Evolutionary conservation across 1,140 invertebrate species (phyloP).

Genomic region (Cydia pomonella): DNA sequence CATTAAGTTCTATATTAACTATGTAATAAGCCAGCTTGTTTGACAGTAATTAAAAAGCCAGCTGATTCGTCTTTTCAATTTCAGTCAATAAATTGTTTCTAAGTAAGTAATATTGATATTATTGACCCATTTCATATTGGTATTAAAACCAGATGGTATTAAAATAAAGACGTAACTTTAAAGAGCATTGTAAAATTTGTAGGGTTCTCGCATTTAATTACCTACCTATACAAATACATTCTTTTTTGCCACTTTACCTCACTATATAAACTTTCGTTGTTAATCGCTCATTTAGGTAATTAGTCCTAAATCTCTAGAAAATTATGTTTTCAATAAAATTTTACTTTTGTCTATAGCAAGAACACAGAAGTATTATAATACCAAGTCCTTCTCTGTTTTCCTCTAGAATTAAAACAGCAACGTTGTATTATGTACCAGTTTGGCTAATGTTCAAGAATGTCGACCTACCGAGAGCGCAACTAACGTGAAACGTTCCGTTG

Average conservation of each 20-base stretch:
- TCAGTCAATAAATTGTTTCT: constrained; percentile 1
- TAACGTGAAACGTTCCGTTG: not conserved
- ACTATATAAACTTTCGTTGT: not conserved
- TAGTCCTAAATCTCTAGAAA: not conserved
- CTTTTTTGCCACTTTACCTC: not conserved
- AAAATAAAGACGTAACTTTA: not conserved
- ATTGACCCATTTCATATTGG: not conserved
- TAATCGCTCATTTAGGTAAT: not conserved
- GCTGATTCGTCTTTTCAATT: not conserved
- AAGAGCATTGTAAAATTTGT: too few species aligned
- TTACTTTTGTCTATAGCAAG: not conserved
- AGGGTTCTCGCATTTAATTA: too few species aligned
- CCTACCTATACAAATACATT: too few species aligned
- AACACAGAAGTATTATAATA: not conserved
- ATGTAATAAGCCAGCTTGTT: not conserved
- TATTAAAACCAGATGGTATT: not conserved
- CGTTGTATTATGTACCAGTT: not conserved
- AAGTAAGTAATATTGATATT: not conserved
- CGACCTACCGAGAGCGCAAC: not conserved
- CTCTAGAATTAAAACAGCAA: not conserved
- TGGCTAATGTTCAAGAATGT: constrained; percentile 19
- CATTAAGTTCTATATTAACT: constrained; percentile 21
- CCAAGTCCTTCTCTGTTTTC: not conserved
- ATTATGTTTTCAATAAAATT: not conserved
- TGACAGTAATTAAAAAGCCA: not conserved